These are phyloP conservation scores for Apotomis capreana DNA, from an alignment of 2,888 invertebrate species.

Conservation along the genomic window DNA sequence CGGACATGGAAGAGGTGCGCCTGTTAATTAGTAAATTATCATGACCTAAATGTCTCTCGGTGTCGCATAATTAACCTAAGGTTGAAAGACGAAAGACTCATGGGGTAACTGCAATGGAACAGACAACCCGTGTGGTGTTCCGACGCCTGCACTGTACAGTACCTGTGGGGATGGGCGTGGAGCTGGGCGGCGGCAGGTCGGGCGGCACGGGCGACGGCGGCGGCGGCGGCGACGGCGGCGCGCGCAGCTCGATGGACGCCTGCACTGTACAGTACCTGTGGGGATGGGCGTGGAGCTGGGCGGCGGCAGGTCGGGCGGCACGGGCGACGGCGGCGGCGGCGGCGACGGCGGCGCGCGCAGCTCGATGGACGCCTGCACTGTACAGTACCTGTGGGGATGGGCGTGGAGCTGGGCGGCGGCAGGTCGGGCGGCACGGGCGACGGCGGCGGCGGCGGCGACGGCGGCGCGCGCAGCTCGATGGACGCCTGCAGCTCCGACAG, in stretches of 20 bases:
- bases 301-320: too few species aligned
- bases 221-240: constrained; percentile 49
- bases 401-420: constrained; percentile 10
- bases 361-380: too few species aligned
- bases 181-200: constrained; percentile 5
- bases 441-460: constrained; percentile 45
- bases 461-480: constrained; percentile 59
- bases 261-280: not conserved
- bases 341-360: constrained; percentile 46
- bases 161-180: constrained; percentile 24
- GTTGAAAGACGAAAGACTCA: too few species aligned
- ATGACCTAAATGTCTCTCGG: too few species aligned
- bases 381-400: constrained; percentile 14
- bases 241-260: too few species aligned
- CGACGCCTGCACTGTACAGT: too few species aligned
- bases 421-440: not conserved
- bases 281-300: constrained; percentile 21
- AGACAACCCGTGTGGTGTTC: too few species aligned
- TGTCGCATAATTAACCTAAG: too few species aligned
- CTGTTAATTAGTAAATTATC: too few species aligned
- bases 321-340: constrained; percentile 40
- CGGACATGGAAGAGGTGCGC: too few species aligned
- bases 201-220: constrained; percentile 20
- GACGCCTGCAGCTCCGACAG: constrained; percentile 70
- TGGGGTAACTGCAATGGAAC: too few species aligned